Evolutionary conservation across 2,888 invertebrate genomes (phyloP), one percentile per base, ranked within the genome.

Genomic region (Cataglyphis rosenhaueri): DNA sequence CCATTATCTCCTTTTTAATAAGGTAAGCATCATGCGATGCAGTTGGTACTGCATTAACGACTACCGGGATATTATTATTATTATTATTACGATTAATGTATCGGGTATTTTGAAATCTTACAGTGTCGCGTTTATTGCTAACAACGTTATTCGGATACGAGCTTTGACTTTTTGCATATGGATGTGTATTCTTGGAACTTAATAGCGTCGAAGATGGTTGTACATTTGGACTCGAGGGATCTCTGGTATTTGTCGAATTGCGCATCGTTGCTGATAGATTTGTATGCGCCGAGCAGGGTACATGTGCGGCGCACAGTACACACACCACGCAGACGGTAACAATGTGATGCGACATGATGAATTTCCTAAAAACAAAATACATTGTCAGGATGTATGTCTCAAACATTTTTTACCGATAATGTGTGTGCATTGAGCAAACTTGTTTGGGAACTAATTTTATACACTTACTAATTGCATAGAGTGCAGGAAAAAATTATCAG

Each of bases 261-360:
- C 61, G 74, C 25, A 66, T 68, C 2, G 64, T 21, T 35, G 84
- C 79, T 1, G 92, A 88, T 15, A 93, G 89, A 88, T 95, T 96
- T 70, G 96, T 95, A 92, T 97, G 97, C 1, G 97, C 97, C 66
- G 96, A 96, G 92, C 98, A 97, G 0, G 97, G 97, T 55, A 96
- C 95, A 92, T 97, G 97, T 15, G 97, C 96, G 1, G 97, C 97
- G 92, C 97, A 97, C 0, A 98, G 95, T 68, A 98, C 95, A 92
- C 98, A 98, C 91, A 98, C 97, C 94, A 98, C 97, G 93, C 97
- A 97, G n/a, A 97, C 97, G 18, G 97, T 97, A 90, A 97, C 96
- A 82, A 98, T 95, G 92, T 96, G 96, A 90, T 96, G 95, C 87
- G 96, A 96, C 96, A 94, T 93, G 55, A 84, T 87, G 84, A 84